Evolutionary conservation across 1,140 invertebrate genomes (phyloP), one percentile per base, ranked within the genome.

Genomic region (Polyergus mexicanus): DNA sequence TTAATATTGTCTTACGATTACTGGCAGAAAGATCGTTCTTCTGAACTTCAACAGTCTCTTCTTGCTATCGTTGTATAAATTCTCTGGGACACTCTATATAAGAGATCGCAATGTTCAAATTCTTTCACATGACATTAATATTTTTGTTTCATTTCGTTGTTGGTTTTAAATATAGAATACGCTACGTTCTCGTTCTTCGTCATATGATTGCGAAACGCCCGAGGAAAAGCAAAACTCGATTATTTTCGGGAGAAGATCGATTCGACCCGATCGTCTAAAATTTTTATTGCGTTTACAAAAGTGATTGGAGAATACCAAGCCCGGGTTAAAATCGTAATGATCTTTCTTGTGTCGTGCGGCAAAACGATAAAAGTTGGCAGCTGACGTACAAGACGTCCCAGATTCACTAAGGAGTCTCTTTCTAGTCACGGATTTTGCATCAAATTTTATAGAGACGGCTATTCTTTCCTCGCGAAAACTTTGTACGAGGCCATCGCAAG

Each of bases 111-210:
- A 7, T n/a, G 25, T 44, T 44, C n/a, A 6, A 69, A 80, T 58
- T 69, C 35, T 72, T 44, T 72, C 38, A 3, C n/a, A 1, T 60
- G 38, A 28, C 54, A 68, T 72, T 74, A 83, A 54, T 83, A 72
- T 83, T 83, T 72, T 83, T 83, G 62, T 83, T 72, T 83, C 78
- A 83, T 83, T 83, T 83, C 78, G 38, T 44, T 83, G 78, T 81
- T 81, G 54, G 16, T 72, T 83, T 60, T 72, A 81, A 68, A 81
- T 81, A 72, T 60, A 60, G 38, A n/a, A 28, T 41, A 44, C 38
- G 54, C 54, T 7, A 25, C 35, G 66, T 19, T 60, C 38, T 32
- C 68, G 28, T 41, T 32, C 32, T 63, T 56, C 51, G 54, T 19
- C 51, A 51, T 81, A 72, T 60, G 78, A 81, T 71, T 81, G 78